Evolutionary conservation across 37 sponge, comb jelly and placozoan genomes (phyloP).

Genomic region (Agelas oroides): DNA sequence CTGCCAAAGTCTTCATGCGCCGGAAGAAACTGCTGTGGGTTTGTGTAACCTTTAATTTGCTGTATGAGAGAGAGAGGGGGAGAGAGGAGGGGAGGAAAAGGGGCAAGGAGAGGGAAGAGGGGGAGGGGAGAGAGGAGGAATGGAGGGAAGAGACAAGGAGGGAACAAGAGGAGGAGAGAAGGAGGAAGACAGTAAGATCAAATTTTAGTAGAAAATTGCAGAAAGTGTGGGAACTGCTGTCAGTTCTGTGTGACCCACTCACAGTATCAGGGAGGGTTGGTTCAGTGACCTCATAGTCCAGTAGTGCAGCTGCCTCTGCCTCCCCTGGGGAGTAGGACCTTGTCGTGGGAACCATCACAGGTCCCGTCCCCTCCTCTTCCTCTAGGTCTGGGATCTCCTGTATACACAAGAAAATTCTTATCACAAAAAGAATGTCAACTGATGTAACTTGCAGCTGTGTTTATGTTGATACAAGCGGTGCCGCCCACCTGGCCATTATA

Average conservation of each 20-base stretch:
- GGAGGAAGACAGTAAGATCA: too few relatives aligned
- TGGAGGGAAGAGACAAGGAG: not conserved
- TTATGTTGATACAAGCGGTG: too few relatives aligned
- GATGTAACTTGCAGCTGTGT: too few relatives aligned
- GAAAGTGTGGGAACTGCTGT: not conserved
- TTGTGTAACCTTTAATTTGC: slow-evolving; percentile 6
- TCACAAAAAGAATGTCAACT: not conserved
- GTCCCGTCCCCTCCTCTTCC: not conserved
- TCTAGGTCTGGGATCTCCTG: slow-evolving; percentile 31
- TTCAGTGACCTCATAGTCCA: not conserved
- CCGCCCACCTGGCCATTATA: too few relatives aligned
- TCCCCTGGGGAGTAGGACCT: slow-evolving; percentile 33
- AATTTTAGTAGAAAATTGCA: not conserved
- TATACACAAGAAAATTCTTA: not conserved
- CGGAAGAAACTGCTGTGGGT: not conserved
- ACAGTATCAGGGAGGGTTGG: slow-evolving; percentile 32
- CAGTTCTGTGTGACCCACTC: not conserved
- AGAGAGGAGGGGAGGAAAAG: not conserved
- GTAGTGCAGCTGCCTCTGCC: not conserved
- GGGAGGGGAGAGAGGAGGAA: not conserved
- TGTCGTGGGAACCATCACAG: slow-evolving; percentile 14
- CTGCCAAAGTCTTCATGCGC: slow-evolving; percentile 45
- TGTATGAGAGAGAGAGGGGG: not conserved
- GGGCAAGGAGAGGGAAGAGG: not conserved
- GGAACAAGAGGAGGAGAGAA: too few relatives aligned